Evolutionary conservation across 2,888 invertebrate genomes (phyloP).

Genomic region (Capitulum mitella): DNA sequence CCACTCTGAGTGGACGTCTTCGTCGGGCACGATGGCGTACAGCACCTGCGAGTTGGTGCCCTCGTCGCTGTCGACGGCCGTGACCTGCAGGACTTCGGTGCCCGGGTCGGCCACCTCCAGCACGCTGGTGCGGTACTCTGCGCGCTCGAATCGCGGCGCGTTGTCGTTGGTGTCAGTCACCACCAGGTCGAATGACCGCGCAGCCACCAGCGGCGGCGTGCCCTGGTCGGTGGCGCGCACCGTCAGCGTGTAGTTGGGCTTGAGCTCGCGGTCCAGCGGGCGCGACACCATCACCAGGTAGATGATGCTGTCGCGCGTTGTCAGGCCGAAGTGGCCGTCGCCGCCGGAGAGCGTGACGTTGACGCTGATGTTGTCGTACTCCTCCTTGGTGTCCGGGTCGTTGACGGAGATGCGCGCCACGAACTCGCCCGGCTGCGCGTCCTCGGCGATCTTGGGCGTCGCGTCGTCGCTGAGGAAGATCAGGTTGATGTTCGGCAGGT

Average conservation of each 20-base stretch:
- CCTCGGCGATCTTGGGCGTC: slow-evolving; percentile 87
- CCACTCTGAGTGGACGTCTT: slow-evolving; percentile 65
- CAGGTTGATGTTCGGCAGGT: slow-evolving; percentile 89
- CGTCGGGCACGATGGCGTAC: slow-evolving; percentile 48
- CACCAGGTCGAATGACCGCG: slow-evolving; percentile 70
- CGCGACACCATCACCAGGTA: slow-evolving; percentile 82
- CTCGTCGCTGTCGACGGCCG: slow-evolving; percentile 76
- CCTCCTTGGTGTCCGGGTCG: slow-evolving; percentile 86
- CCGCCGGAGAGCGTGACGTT: slow-evolving; percentile 84
- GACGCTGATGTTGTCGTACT: slow-evolving; percentile 55
- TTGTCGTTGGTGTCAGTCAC: slow-evolving; percentile 93
- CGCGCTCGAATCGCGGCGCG: slow-evolving; percentile 72
- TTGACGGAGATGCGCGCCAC: slow-evolving; percentile 91
- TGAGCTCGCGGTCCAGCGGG: slow-evolving; percentile 86
- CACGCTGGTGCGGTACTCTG: slow-evolving; percentile 76
- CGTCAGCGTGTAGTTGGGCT: slow-evolving; percentile 74
- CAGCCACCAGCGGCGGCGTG: slow-evolving; percentile 76
- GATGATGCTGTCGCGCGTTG: slow-evolving; percentile 85
- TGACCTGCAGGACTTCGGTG: slow-evolving; percentile 76
- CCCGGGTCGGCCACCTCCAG: slow-evolving; percentile 88
- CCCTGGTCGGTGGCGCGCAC: slow-evolving; percentile 86
- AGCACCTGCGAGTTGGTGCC: slow-evolving; percentile 78
- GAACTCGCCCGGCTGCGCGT: slow-evolving; percentile 83
- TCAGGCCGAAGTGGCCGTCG: slow-evolving; percentile 81
- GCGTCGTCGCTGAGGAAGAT: slow-evolving; percentile 89